These are phyloP conservation scores for Perccottus glenii DNA, from an alignment of 2,113 vertebrate species.

Conservation along the genomic window DNA sequence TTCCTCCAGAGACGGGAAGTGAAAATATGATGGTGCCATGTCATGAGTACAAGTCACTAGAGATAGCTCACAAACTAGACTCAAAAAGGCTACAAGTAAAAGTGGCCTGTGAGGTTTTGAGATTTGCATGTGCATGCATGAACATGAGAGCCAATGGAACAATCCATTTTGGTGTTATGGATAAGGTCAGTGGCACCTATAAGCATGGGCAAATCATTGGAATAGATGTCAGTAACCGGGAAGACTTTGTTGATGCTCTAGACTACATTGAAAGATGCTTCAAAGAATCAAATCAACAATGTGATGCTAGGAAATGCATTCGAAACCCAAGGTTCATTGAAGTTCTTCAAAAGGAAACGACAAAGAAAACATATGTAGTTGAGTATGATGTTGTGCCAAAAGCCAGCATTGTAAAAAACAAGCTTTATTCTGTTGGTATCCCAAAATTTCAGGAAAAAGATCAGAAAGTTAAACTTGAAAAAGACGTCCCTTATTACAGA, in stretches of 20 bases:
- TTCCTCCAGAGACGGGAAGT: constrained; percentile 76
- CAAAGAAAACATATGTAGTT: constrained; percentile 73
- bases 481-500: constrained; percentile 54
- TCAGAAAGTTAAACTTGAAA: constrained; percentile 55
- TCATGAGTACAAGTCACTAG: constrained; percentile 80
- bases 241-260: constrained; percentile 62
- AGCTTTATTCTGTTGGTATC: constrained; percentile 58
- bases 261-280: constrained; percentile 75
- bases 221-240: constrained; percentile 33
- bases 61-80: constrained; percentile 53
- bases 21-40: constrained; percentile 73
- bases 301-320: constrained; percentile 70
- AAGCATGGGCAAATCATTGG: constrained; percentile 73
- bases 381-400: constrained; percentile 79
- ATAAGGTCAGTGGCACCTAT: constrained; percentile 34
- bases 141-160: constrained; percentile 81
- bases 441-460: constrained; percentile 61
- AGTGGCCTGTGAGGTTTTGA: constrained; percentile 74
- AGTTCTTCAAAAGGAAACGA: constrained; percentile 67
- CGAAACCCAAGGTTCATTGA: constrained; percentile 73
- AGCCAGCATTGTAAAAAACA: constrained; percentile 52
- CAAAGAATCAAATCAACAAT: neutral
- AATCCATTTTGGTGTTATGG: constrained; percentile 82
- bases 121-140: constrained; percentile 80
- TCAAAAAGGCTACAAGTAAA: constrained; percentile 54